Evolutionary conservation across 23 tunicate species (phyloP).

Genomic region (Aplidium turbinatum): DNA sequence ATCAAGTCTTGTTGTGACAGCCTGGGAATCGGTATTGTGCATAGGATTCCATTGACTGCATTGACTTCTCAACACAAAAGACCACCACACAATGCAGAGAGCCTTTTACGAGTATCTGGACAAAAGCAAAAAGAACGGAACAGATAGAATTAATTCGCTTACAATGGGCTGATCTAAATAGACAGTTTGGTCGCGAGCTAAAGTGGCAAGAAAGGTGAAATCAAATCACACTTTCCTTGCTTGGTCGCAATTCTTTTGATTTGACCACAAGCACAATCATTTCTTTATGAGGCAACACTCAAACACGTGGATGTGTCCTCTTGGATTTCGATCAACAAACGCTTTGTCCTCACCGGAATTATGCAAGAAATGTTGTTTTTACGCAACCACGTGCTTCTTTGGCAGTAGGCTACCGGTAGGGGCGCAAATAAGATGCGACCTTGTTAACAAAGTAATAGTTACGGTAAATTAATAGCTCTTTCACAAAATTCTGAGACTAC

Average conservation of each 20-base stretch:
- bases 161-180: background rate
- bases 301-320: conserved; percentile 14
- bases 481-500: too few relatives aligned
- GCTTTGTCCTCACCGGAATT: too few relatives aligned
- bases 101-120: conserved; percentile 17
- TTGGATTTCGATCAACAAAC: too few relatives aligned
- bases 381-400: too few relatives aligned
- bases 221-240: conserved; percentile 27
- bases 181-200: conserved; percentile 12
- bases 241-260: too few relatives aligned
- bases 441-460: too few relatives aligned
- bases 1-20: conserved; percentile 42
- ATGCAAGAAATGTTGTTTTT: too few relatives aligned
- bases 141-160: background rate
- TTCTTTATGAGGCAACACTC: background rate
- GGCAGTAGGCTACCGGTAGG: too few relatives aligned
- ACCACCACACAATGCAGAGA: conserved; percentile 26
- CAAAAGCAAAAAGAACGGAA: conserved; percentile 6
- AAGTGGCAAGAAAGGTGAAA: conserved; percentile 32
- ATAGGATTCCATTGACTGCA: conserved; percentile 36
- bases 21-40: conserved; percentile 52
- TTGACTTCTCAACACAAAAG: background rate
- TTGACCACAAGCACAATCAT: too few relatives aligned
- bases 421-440: too few relatives aligned
- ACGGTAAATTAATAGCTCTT: too few relatives aligned